Evolutionary conservation across 1,140 invertebrate genomes (phyloP), one percentile per base, ranked within the genome.

Genomic region (Drosophila truncata): DNA sequence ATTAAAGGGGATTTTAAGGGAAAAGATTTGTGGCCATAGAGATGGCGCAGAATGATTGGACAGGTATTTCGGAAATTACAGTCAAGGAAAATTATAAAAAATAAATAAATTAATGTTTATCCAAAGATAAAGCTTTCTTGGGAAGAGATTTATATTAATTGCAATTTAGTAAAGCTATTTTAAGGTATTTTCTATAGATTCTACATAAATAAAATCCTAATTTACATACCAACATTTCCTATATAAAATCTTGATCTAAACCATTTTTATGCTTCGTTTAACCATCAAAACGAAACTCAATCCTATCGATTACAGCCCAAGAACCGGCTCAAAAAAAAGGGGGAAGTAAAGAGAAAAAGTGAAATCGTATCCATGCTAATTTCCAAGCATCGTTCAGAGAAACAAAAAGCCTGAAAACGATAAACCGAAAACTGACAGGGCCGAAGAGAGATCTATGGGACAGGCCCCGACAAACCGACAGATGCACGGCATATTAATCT

Each of bases 401-500:
- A 60, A 73, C 70, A 37, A 60, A 58, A 37, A 58, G 44, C 20
- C 42, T n/a, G 25, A 49, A 72, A 71, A 58, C 50, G 52, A 72
- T 58, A 72, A 73, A 49, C 67, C 67, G 25, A 66, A 44, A 81
- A 80, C 81, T 86, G 84, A 88, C 84, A 83, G 76, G 18, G 35
- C 49, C 49, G 65, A 72, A 16, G 20, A 46, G 23, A 87, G 74
- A 76, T 77, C 72, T 80, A 78, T 79, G 63, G 75, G 49, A 82
- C 78, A 82, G 69, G 57, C 37, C 63, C 52, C 58, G 57, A 69
- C 63, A 87, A 71, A 67, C 85, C 78, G 85, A 90, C 85, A 90
- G 85, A 90, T 90, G 85, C 81, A 90, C 81, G 85, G 85, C 85
- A 85, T 85, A 90, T 90, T 90, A 90, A 90, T 90, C 85, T 90